These are phyloP conservation scores for Hoplias malabaricus DNA, from an alignment of 2,113 vertebrate species.

Conservation along the genomic window DNA sequence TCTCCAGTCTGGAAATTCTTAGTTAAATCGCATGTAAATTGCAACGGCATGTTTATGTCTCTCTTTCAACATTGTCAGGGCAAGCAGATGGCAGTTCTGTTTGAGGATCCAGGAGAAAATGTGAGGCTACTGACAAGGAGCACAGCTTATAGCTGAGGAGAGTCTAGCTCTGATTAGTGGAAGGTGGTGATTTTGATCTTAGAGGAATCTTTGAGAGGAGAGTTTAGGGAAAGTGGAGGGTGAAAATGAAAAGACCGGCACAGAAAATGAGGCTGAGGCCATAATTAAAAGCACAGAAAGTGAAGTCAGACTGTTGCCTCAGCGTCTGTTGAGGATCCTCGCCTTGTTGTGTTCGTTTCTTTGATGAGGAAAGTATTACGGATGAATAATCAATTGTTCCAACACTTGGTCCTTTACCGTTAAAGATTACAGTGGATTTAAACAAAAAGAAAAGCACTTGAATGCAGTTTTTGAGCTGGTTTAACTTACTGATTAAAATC, in stretches of 20 bases:
- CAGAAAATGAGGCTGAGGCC: background rate
- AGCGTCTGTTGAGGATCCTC: background rate
- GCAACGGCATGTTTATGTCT: background rate
- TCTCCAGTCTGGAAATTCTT: background rate
- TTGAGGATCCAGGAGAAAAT: background rate
- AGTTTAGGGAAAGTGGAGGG: background rate
- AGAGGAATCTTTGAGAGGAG: background rate
- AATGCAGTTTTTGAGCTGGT: too few species aligned
- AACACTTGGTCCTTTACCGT: background rate
- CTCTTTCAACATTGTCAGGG: constrained; percentile 1
- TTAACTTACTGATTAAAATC: too few species aligned
- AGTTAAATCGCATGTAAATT: background rate
- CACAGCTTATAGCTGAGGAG: background rate
- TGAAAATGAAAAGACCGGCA: background rate
- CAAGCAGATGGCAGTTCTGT: background rate
- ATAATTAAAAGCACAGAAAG: background rate
- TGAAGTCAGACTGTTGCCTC: background rate
- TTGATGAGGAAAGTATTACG: too few species aligned
- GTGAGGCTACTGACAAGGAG: background rate
- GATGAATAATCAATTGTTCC: background rate
- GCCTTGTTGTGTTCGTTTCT: background rate
- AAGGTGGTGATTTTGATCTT: background rate
- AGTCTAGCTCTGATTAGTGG: background rate
- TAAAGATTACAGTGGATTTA: too few species aligned
- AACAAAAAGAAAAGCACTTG: too few species aligned